Percentiles rank a stretch among this genome's conserved stretches.
phyloP scores from a whole-genome alignment of 2,888 invertebrate species.

The Drepanosiphum platanoidis region DNA sequence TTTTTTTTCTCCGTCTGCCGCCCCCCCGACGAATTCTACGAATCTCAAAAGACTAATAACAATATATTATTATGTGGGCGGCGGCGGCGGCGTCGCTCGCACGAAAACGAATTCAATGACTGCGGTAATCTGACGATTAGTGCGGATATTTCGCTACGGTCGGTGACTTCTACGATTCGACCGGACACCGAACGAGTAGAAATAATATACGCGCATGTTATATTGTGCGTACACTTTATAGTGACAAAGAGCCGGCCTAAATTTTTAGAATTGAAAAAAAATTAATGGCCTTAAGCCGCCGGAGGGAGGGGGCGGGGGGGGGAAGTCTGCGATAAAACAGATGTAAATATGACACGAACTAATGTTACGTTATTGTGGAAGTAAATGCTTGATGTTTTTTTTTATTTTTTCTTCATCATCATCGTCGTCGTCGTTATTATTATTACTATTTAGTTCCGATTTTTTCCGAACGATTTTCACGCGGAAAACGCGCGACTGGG shows the following conservation, averaged over 20 bases:
- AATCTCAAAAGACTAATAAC: background rate
- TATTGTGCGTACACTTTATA: background rate
- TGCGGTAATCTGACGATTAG: constrained; percentile 23
- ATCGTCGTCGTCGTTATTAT: too few species aligned
- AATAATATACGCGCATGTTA: too few species aligned
- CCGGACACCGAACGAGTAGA: background rate
- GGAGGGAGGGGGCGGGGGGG: background rate
- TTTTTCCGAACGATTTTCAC: background rate
- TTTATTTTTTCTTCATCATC: background rate
- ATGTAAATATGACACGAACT: constrained; percentile 15
- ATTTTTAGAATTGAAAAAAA: constrained; percentile 42
- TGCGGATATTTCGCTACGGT: constrained; percentile 52
- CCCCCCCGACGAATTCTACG: background rate
- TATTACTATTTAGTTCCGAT: background rate
- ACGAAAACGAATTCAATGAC: constrained; percentile 27
- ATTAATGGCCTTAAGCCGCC: constrained; percentile 21
- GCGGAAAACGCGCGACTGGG: background rate
- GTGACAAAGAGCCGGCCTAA: constrained; percentile 43
- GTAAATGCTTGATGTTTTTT: background rate
- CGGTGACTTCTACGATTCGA: constrained; percentile 43
- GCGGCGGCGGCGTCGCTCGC: background rate
- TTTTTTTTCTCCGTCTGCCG: background rate
- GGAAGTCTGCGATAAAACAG: background rate
- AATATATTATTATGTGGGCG: background rate
- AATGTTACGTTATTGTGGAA: background rate